Evolutionary conservation across 2,113 vertebrate species (phyloP), one percentile per base, ranked within the genome.

Genomic region (Rallus limicola): DNA sequence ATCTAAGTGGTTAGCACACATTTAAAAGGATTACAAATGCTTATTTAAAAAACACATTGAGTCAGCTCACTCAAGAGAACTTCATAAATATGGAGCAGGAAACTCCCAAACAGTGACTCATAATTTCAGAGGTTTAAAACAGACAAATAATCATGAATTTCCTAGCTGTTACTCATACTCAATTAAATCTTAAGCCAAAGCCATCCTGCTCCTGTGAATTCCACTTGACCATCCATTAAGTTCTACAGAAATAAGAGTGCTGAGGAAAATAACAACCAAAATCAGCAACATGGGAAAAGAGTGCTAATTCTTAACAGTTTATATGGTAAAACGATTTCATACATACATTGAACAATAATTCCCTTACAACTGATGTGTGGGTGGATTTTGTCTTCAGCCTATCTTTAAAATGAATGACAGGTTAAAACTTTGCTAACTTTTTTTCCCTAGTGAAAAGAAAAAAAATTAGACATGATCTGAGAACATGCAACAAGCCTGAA

Each of bases 101-200:
- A 95, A 96, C 89, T 95, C 96, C 94, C 93, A 95, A 97, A 95
- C 81, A 90, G 52, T 95, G 96, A 97, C 88, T 97, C 96, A 97
- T 53, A 91, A 72, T 81, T 93, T 93, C 75, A 89, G 64, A 88
- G 86, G 53, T 81, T 91, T 91, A 46, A 75, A 92, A 67, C 83
- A 89, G 84, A 31, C 81, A 95, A 91, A 93, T 82, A 85, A 95
- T 86, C 67, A 74, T 42, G 76, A 56, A 72, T 90, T 96, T 94
- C 76, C 80, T 71, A 94, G 81, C 85, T 91, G 77, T 85, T 96
- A 94, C 71, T 94, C 94, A 94, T 46, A 86, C 65, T 70, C 5
- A 0, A 90, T 89, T 92, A 91, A 94, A 86, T 71, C 44, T 82
- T 59, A 90, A 84, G 50, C 52, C 80, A 92, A 92, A 87, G 63